These are phyloP conservation scores for Phyllotreta cruciferae DNA, from an alignment of 2,888 invertebrate genomes.

Conservation along the genomic window DNA sequence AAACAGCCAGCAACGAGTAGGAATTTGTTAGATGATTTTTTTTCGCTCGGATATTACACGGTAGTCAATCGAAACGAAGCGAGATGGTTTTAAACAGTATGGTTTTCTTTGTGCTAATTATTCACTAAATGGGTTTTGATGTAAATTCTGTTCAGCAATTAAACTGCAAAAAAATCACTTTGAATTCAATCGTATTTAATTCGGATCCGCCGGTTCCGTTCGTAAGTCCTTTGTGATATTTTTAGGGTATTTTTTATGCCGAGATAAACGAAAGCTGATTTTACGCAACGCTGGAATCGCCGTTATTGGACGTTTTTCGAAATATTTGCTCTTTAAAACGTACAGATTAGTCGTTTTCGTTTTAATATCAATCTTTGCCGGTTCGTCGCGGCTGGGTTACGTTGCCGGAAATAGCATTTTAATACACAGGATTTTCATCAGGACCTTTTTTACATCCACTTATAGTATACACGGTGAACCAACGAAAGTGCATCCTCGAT, in stretches of 20 bases:
- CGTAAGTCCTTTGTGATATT: conserved; percentile 30
- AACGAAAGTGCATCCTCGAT: no score
- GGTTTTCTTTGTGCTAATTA: conserved; percentile 35
- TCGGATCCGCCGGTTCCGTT: conserved; percentile 27
- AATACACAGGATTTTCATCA: no score
- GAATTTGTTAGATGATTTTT: conserved; percentile 29
- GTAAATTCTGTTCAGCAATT: conserved; percentile 33
- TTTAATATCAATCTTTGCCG: conserved; percentile 23
- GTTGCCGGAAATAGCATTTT: conserved; percentile 20
- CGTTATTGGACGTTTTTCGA: conserved; percentile 26
- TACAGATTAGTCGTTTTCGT: conserved; percentile 25
- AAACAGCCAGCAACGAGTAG: no score
- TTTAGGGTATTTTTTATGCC: conserved; percentile 30
- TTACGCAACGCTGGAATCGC: conserved; percentile 26
- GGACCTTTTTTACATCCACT: no score
- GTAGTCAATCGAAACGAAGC: conserved; percentile 25
- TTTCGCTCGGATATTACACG: conserved; percentile 30
- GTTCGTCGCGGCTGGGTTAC: not conserved
- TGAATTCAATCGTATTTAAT: conserved; percentile 33
- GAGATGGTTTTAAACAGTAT: conserved; percentile 32
- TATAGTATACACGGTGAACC: no score
- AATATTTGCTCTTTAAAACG: conserved; percentile 27
- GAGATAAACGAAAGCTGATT: conserved; percentile 29
- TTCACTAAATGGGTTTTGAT: conserved; percentile 34
- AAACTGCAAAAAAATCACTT: conserved; percentile 32